A percentile compares a stretch with the other conserved stretches of the same genome.
Conservation (phyloP, 2,888 invertebrate genomes). For the Hypena proboscidalis region DNA sequence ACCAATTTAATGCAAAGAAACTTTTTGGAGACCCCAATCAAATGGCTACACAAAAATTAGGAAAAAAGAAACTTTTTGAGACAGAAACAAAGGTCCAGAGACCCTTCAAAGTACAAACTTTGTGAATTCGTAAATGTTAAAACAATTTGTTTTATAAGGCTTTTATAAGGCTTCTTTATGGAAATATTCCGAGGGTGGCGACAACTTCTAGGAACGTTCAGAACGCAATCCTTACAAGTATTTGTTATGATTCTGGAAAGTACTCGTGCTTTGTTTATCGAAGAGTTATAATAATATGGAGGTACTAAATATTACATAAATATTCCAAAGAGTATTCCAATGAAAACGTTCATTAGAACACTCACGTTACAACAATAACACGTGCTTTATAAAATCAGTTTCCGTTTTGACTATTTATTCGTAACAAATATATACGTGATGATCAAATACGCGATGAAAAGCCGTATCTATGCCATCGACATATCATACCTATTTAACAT, state of each 20-base stretch:
- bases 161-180: constrained; percentile 59
- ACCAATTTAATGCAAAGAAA: constrained; percentile 6
- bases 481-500: too few species aligned
- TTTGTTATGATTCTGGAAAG: constrained; percentile 17
- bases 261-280: constrained; percentile 14
- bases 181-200: constrained; percentile 42
- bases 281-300: not conserved
- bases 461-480: too few species aligned
- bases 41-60: constrained; percentile 27
- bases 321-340: constrained; percentile 15
- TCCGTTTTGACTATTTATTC: too few species aligned
- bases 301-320: constrained; percentile 11
- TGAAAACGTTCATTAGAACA: constrained; percentile 1
- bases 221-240: constrained; percentile 50
- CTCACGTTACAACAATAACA: not conserved
- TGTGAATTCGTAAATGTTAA: constrained; percentile 55
- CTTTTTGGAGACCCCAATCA: constrained; percentile 5
- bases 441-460: too few species aligned
- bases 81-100: constrained; percentile 32
- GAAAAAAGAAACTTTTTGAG: constrained; percentile 24
- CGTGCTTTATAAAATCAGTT: too few species aligned
- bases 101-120: constrained; percentile 43
- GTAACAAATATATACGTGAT: too few species aligned
- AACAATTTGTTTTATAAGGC: constrained; percentile 64
- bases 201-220: constrained; percentile 47